Evolutionary conservation across 2,113 vertebrate species (phyloP).

Genomic region (Chaetura pelagica): DNA sequence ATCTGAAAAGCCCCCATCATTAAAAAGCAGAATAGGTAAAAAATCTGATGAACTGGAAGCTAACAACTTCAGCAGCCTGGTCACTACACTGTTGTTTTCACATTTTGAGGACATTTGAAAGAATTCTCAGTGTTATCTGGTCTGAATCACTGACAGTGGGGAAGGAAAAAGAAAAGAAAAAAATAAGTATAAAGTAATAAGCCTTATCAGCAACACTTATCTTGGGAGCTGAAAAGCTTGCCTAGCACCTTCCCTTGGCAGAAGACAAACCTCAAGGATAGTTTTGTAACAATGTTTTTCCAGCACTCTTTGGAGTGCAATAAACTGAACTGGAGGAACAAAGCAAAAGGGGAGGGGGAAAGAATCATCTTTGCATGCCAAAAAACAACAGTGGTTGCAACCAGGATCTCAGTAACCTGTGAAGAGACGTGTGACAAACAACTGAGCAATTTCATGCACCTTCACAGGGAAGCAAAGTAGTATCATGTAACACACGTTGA

Average conservation of each 20-base stretch:
- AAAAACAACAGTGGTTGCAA: background rate
- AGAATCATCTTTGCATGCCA: background rate
- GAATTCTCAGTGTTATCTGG: background rate
- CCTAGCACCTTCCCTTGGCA: slow-evolving; percentile 33
- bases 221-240: background rate
- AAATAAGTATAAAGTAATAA: background rate
- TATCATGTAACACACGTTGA: background rate
- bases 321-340: background rate
- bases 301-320: background rate
- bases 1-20: background rate
- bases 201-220: background rate
- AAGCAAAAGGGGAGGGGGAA: background rate
- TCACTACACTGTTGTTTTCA: background rate
- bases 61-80: background rate
- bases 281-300: background rate
- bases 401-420: background rate
- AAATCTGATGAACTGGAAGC: background rate
- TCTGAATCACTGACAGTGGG: background rate
- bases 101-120: background rate
- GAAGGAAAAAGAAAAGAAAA: background rate
- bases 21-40: background rate
- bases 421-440: background rate
- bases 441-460: background rate
- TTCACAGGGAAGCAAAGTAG: background rate
- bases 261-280: background rate